phyloP scores from a whole-genome alignment of 2,888 invertebrate genomes.

The Oligia strigilis region DNA sequence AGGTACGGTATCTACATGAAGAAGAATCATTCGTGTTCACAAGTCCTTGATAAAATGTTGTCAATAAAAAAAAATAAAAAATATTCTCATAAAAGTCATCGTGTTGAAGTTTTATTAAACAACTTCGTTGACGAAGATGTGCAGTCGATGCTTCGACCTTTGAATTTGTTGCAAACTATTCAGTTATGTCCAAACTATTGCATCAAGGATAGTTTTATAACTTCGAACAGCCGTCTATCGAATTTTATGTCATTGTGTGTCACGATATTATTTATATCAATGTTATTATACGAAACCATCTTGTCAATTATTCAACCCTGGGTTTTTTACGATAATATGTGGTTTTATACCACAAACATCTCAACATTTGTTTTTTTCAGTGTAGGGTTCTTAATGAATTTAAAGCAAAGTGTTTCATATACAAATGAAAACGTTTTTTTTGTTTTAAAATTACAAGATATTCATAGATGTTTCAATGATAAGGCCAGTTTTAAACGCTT shows the following conservation, averaged over 20 bases:
- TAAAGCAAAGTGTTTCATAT: background rate
- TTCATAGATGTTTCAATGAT: slow-evolving; percentile 21
- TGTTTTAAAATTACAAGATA: slow-evolving; percentile 17
- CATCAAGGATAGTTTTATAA: slow-evolving; percentile 11
- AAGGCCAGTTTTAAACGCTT: background rate
- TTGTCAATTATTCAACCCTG: too few species aligned
- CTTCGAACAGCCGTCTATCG: background rate
- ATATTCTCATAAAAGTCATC: background rate
- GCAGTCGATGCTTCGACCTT: slow-evolving; percentile 18
- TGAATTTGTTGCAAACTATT: slow-evolving; percentile 22
- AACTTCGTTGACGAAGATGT: slow-evolving; percentile 25
- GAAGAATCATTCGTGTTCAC: background rate
- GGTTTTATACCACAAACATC: too few species aligned
- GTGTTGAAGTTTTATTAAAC: background rate
- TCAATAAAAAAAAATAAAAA: background rate
- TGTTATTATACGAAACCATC: background rate
- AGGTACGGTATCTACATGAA: background rate
- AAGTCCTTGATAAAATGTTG: background rate
- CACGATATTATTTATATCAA: background rate
- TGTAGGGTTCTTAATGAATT: background rate
- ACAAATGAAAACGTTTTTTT: background rate
- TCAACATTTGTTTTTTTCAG: background rate
- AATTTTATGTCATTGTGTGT: background rate
- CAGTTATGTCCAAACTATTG: slow-evolving; percentile 14
- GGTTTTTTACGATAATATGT: background rate